Base-by-base conservation (phyloP, 2,888 invertebrate species). In the Eudemis profundana region DNA sequence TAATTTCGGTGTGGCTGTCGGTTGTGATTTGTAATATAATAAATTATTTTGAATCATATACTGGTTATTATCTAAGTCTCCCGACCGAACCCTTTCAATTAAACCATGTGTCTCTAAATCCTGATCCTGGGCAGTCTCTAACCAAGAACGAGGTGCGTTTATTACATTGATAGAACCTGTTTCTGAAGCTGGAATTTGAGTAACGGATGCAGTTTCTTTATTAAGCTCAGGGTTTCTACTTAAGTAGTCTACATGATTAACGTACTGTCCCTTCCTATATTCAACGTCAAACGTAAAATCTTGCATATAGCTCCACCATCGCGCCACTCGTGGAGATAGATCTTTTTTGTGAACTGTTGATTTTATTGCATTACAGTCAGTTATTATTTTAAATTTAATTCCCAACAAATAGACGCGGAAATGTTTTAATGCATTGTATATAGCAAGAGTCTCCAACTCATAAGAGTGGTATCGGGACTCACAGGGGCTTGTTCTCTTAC, bases 401-500 rank as follows among this genome's bases (percentile, higher is more conserved):
- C 46, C 46, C 8, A 46, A 19, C 19, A 46, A 12, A 12, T 46
- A 46, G 21, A 46, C 46, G 7, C 21, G 7, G 19, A 46, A 46
- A 46, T 46, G 21, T 46, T 46, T 46, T 46, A 46, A 19, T 10
- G 46, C 46, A 19, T 46, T 46, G 19, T 19, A 46, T 46, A 46
- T 46, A 46, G 46, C 46, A 7, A 46, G 19, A 19, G 46, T 46
- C 17, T 46, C 46, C 12, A 46, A 46, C 4, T 46, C 46, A 12
- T 46, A 46, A 12, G 46, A 46, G 12, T 19, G 19, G 12, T 46
- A 46, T 4, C 19, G 7, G 10, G 46, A 46, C 12, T 46, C 46
- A 19, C 10, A 7, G 17, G 46, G 46, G 7, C 10, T 19, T 17
- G 46, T 46, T 21, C 46, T 46, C 17, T 46, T 46, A 21, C 46